These are phyloP conservation scores for Odocoileus virginianus DNA, from an alignment of 2,113 vertebrate genomes.

Conservation along the genomic window DNA sequence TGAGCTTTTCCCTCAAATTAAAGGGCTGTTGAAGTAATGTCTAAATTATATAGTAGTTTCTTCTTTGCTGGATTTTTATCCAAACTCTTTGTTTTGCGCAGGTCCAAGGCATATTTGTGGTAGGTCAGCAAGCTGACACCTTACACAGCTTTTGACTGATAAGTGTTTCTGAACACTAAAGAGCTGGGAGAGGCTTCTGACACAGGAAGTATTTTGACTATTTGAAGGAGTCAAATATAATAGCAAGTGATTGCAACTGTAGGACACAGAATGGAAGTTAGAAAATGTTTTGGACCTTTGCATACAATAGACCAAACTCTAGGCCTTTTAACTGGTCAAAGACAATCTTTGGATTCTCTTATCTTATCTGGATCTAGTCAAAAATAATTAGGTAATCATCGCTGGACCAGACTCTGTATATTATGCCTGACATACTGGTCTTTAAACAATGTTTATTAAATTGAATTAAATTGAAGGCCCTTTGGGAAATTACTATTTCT, in stretches of 20 bases:
- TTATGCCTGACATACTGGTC: neutral
- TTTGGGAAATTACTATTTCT: neutral
- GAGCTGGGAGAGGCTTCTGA: neutral
- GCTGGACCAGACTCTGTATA: neutral
- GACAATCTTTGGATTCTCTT: neutral
- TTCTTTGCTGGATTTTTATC: neutral
- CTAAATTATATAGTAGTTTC: neutral
- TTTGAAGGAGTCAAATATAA: neutral
- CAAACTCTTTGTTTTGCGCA: neutral
- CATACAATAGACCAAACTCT: neutral
- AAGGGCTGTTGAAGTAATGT: neutral
- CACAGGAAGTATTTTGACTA: neutral
- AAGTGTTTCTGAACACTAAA: neutral
- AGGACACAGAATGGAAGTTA: neutral
- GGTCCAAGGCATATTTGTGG: neutral
- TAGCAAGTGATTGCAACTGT: neutral
- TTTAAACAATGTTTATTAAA: neutral
- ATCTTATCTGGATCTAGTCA: neutral
- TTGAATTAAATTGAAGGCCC: neutral
- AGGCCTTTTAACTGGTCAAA: neutral
- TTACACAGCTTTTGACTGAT: neutral
- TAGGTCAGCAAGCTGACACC: neutral
- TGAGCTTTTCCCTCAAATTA: neutral
- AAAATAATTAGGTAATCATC: neutral
- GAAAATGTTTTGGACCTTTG: neutral